phyloP scores from a whole-genome alignment of 2,888 invertebrate genomes.

The Scaptomyza flava region DNA sequence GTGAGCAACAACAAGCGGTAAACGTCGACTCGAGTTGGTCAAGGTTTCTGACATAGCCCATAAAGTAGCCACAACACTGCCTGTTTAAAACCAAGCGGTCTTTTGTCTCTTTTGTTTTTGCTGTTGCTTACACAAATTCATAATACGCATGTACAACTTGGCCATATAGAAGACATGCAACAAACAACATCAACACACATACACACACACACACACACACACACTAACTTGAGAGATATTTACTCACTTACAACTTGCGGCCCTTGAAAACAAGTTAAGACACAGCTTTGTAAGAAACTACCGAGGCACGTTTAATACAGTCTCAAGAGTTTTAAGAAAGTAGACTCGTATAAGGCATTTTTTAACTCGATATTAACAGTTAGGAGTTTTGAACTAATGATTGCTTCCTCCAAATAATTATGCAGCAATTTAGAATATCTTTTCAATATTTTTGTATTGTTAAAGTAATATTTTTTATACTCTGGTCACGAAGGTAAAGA shows the following conservation, averaged over 20 bases:
- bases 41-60: conserved; percentile 66
- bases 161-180: conserved; percentile 19
- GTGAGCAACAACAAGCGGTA: conserved; percentile 43
- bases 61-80: conserved; percentile 51
- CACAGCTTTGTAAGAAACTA: conserved; percentile 6
- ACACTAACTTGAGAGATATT: conserved; percentile 6
- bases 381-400: not conserved
- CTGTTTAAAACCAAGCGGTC: conserved; percentile 45
- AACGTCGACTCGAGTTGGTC: conserved; percentile 69
- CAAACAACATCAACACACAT: conserved; percentile 14
- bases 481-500: too few species aligned
- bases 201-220: not conserved
- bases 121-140: conserved; percentile 51
- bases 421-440: not conserved
- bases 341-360: not conserved
- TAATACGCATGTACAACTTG: conserved; percentile 58
- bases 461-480: not conserved
- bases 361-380: not conserved
- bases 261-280: conserved; percentile 58
- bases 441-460: not conserved
- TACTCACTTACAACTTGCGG: conserved; percentile 40
- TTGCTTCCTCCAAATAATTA: not conserved
- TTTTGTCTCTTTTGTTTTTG: conserved; percentile 37
- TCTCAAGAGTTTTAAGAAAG: not conserved
- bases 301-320: conserved; percentile 22